Evolutionary conservation across 2,888 invertebrate genomes (phyloP), one percentile per base, ranked within the genome.

Genomic region (Amitus sp.): DNA sequence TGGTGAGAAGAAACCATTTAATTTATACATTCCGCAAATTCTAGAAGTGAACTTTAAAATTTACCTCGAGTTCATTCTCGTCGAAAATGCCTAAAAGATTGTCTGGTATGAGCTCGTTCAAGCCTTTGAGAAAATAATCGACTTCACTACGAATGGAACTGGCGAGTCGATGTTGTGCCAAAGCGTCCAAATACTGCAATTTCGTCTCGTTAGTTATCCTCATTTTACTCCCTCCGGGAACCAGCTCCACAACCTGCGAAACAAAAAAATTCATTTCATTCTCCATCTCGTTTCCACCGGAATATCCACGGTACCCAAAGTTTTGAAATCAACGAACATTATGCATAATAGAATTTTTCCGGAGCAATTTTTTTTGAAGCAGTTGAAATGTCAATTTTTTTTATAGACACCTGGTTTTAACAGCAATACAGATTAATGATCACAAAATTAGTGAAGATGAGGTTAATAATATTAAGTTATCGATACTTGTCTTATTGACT

Each of bases 51-150:
- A 5, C 7, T 9, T 4, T 5, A 37, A 15, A 48, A 39, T 37
- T 37, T 37, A 37, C 94, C 91, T 97, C 96, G 19, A 97, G 86
- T 84, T 97, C 96, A 83, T 95, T 95, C 84, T 96, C 96, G 84
- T 96, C 96, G 83, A 97, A 96, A 80, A 96, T 95, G 77, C 94
- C 94, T 63, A 97, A 86, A 72, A 96, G 87, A 84, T 95, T 93
- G 83, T 95, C 95, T 2, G 97, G 96, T 76, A 96, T 94, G 37
- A 96, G 88, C 80, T 94, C 91, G 82, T 94, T 93, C 49, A 96
- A 88, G 0, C 96, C 97, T 74, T 93, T 91, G 45, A 96, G 86
- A 84, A 97, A 96, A 68, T 92, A 90, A 76, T 92, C 95, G 43
- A 93, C 88, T 85, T 96, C 95, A 51, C 89, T 88, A 65, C 92